Evolutionary conservation across 2,113 vertebrate genomes (phyloP).

Genomic region (Notothenia coriiceps): DNA sequence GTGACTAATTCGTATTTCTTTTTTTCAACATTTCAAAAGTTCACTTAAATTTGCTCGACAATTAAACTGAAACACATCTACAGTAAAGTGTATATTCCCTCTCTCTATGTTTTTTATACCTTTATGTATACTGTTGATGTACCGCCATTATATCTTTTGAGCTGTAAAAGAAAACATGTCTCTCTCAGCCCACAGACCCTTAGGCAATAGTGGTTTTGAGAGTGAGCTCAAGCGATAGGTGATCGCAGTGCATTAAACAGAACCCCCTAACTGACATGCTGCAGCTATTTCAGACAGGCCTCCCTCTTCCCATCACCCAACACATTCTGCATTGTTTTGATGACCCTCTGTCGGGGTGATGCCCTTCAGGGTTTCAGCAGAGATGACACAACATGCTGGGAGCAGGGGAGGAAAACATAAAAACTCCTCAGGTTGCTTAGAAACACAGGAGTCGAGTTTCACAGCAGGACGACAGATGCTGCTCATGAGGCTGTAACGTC

Average conservation of each 20-base stretch:
- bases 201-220: not conserved
- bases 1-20: too few species aligned
- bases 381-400: conserved; percentile 38
- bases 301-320: conserved; percentile 20
- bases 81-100: not conserved
- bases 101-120: not conserved
- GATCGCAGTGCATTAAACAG: conserved; percentile 4
- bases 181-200: not conserved
- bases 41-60: too few species aligned
- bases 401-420: conserved; percentile 31
- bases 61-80: too few species aligned
- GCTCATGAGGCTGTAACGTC: conserved; percentile 12
- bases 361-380: conserved; percentile 36
- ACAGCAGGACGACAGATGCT: conserved; percentile 69
- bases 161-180: too few species aligned
- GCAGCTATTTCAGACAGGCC: conserved; percentile 37
- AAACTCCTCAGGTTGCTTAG: conserved; percentile 13
- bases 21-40: too few species aligned
- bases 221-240: not conserved
- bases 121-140: not conserved
- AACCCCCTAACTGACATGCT: conserved; percentile 13
- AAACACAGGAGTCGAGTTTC: conserved; percentile 63
- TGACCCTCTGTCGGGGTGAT: conserved; percentile 42
- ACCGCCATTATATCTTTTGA: not conserved
- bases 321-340: conserved; percentile 53